Evolutionary conservation across 2,113 vertebrate species (phyloP), one percentile per base, ranked within the genome.

Genomic region (Gavialis gangeticus): DNA sequence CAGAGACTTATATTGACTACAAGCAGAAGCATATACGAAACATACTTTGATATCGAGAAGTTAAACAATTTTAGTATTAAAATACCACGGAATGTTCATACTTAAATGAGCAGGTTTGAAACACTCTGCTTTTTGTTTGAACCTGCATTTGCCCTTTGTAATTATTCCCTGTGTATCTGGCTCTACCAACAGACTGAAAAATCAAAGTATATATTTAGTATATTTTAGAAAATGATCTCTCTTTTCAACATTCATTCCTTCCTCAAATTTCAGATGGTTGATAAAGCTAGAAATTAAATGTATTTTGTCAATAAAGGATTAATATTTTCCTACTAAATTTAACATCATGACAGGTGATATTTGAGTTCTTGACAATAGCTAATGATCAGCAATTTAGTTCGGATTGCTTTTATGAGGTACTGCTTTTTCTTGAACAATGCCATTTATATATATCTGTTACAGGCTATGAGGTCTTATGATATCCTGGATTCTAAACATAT

Each of bases 401-500:
- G 30, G 60, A 81, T 78, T n/a, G 12, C 66, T 91, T 90, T 64
- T 76, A 57, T 71, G 64, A 94, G 90, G 57, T 21, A 12, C 19
- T 11, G 0, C 46, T 82, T 96, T 92, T 67, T 15, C 73, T 82
- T 67, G 24, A 37, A 85, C 89, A 93, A 69, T 46, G 12, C 19
- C 27, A 84, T 84, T 6, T 57, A 2, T 56, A 25, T 0, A 0
- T 67, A 15, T 27, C 15, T 93, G 27, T 91, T 96, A n/a, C 46
- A 93, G 90, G 37, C 71, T 78, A 59, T 63, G 88, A 94, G 28
- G 24, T 92, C 66, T 91, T 77, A 90, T 88, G 63, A 75, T 86
- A 90, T 75, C 85, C 59, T 92, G 55, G 54, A 90, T 89, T 93
- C 87, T 54, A 91, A 78, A 90, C 79, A 63, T 81, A 91, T 54